Evolutionary conservation across 2,888 invertebrate species (phyloP), one percentile per base, ranked within the genome.

Genomic region (Sclerodermus sp.): DNA sequence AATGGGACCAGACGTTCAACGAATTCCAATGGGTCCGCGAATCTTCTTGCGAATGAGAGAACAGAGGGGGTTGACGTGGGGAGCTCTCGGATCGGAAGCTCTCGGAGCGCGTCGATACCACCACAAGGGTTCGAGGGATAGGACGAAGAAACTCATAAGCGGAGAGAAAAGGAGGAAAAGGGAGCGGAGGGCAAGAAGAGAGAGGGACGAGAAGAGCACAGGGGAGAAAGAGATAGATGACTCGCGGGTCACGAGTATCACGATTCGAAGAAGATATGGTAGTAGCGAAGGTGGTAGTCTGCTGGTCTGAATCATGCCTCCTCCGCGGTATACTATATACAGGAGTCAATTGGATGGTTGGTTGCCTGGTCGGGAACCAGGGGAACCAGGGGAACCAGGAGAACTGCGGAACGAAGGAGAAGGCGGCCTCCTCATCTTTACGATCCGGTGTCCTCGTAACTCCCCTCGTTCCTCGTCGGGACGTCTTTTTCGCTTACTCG

Each of bases 241-340:
- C 49, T 55, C 60, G 51, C 51, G 53, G 70, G 70, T 69, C 69
- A 69, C 68, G 69, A 70, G 65, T 58, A 64, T 61, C 68, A 67
- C 68, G 68, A 68, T 58, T 58, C 57, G 57, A 44, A 57, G 39
- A 23, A n/a, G n/a, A n/a, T n/a, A n/a, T 46, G 55, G 59, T 57
- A 50, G 56, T 57, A 55, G 60, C 58, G 56, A 58, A 54, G 53
- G 53, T 57, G 54, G 58, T 58, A 55, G 56, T 59, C 60, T 41
- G 32, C 51, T 48, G 39, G 51, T 54, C 54, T 63, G 65, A 63
- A 62, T 58, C 62, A 59, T 66, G 64, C 64, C 58, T 58, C 58
- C 57, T 56, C 44, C 47, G 49, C 48, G 56, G 57, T 63, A 62
- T 23, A 23, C 4, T 23, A n/a, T 61, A 60, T 62, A 64, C 63